Percentiles rank a stretch among this genome's conserved stretches.
phyloP scores from a whole-genome alignment of 2,113 vertebrate genomes.

The Rhinolophus ferrumequinum region DNA sequence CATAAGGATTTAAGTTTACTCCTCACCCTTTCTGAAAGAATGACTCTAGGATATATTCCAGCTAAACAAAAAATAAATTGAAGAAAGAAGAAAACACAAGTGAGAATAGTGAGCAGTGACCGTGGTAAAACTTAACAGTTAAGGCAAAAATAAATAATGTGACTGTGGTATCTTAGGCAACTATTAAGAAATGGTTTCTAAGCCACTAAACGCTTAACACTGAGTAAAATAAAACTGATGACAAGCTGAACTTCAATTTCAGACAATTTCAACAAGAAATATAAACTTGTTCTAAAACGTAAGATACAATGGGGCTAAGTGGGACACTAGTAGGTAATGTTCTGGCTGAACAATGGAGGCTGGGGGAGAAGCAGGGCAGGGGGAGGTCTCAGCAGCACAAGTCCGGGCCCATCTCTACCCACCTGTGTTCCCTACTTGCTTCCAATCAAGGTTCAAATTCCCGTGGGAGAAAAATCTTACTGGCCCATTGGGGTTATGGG shows the following conservation, averaged over 20 bases:
- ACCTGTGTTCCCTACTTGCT: rapidly evolving
- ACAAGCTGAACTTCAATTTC: background rate
- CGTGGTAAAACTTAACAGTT: too few species aligned
- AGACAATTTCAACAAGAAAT: background rate
- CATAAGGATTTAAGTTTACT: background rate
- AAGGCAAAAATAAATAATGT: too few species aligned
- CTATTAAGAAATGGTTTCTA: background rate
- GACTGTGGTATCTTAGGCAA: background rate
- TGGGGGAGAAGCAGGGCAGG: background rate
- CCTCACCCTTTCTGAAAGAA: background rate
- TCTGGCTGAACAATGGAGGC: background rate
- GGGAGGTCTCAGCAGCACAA: background rate
- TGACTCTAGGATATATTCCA: background rate
- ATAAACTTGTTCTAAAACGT: too few species aligned
- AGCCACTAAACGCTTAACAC: background rate
- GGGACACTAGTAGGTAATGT: rapidly evolving
- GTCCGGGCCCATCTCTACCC: background rate
- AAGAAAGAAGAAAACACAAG: background rate
- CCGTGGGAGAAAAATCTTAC: rapidly evolving
- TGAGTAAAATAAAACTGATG: background rate
- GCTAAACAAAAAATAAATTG: background rate
- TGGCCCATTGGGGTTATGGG: rapidly evolving
- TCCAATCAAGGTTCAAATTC: background rate
- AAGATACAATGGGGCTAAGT: background rate
- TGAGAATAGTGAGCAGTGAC: background rate